Conservation (phyloP, 2,797 vertebrate species). For the Molossus molossus region DNA sequence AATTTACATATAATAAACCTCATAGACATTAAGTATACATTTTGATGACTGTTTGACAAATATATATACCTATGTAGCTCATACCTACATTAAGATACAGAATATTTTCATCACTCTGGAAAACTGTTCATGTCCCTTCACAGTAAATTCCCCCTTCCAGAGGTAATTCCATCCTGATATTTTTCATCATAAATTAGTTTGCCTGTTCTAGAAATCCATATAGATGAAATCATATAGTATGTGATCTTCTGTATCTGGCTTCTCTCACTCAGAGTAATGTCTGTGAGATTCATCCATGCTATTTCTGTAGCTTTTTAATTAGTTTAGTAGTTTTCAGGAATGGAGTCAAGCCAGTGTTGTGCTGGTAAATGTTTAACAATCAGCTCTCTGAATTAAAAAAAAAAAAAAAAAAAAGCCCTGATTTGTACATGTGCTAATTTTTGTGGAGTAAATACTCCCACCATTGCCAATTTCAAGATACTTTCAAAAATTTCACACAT, state of each 20-base stretch:
- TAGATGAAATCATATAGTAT: constrained; percentile 26
- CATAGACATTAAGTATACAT: neutral
- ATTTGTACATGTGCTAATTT: constrained; percentile 69
- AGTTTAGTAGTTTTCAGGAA: constrained; percentile 56
- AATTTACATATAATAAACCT: neutral
- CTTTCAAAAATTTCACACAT: constrained; percentile 62
- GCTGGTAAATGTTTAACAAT: constrained; percentile 55
- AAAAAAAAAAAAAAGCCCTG: neutral
- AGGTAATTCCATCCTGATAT: constrained; percentile 31
- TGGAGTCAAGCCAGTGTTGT: constrained; percentile 42
- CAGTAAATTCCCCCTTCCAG: neutral
- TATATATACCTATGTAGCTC: neutral
- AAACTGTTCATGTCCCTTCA: constrained; percentile 33
- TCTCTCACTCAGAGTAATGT: constrained; percentile 35
- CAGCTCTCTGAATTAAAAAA: neutral
- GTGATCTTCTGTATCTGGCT: constrained; percentile 12
- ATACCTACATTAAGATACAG: neutral
- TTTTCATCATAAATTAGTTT: constrained; percentile 66
- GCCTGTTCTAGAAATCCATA: constrained; percentile 40
- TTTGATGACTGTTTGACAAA: constrained; percentile 14
- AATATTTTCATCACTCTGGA: constrained; percentile 51
- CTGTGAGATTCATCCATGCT: constrained; percentile 35
- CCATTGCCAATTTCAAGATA: constrained; percentile 39
- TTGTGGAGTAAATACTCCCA: constrained; percentile 46
- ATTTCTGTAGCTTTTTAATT: constrained; percentile 52